phyloP scores from a whole-genome alignment of 2,888 invertebrate species.

The Thereva nobilitata region DNA sequence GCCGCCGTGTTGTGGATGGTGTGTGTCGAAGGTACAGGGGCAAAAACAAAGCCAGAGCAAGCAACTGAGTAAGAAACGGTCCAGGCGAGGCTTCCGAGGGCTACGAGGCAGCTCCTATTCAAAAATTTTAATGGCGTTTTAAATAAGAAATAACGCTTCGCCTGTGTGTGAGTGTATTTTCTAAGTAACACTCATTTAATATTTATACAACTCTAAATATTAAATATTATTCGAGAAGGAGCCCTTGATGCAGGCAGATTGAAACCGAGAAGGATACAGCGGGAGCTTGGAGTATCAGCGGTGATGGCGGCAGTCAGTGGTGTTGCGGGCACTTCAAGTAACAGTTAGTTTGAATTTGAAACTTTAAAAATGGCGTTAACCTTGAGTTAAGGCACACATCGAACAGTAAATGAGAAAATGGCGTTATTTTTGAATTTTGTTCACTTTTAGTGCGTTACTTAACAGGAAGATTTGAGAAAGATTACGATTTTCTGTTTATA shows the following conservation, averaged over 20 bases:
- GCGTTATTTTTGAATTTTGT: too few species aligned
- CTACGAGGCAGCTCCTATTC: slow-evolving; percentile 25
- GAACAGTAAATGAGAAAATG: too few species aligned
- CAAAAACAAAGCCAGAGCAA: slow-evolving; percentile 23
- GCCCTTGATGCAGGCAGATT: slow-evolving; percentile 37
- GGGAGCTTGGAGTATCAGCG: too few species aligned
- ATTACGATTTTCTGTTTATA: too few species aligned
- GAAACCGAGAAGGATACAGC: not conserved
- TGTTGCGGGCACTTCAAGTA: too few species aligned
- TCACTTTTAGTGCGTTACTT: too few species aligned
- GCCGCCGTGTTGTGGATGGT: slow-evolving; percentile 7
- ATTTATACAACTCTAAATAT: slow-evolving; percentile 60
- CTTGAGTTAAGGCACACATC: too few species aligned
- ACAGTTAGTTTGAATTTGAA: too few species aligned
- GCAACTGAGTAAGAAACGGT: not conserved
- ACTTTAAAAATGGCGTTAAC: too few species aligned
- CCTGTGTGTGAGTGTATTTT: slow-evolving; percentile 47
- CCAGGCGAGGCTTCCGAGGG: slow-evolving; percentile 5
- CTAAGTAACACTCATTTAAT: slow-evolving; percentile 59
- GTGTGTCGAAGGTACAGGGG: slow-evolving; percentile 16
- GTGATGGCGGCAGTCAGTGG: too few species aligned
- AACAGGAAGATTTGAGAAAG: too few species aligned
- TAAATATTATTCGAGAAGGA: slow-evolving; percentile 58
- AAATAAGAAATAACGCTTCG: slow-evolving; percentile 34
- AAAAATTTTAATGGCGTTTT: slow-evolving; percentile 37